phyloP scores from a whole-genome alignment of 2,797 vertebrate genomes.

The Takifugu rubripes region DNA sequence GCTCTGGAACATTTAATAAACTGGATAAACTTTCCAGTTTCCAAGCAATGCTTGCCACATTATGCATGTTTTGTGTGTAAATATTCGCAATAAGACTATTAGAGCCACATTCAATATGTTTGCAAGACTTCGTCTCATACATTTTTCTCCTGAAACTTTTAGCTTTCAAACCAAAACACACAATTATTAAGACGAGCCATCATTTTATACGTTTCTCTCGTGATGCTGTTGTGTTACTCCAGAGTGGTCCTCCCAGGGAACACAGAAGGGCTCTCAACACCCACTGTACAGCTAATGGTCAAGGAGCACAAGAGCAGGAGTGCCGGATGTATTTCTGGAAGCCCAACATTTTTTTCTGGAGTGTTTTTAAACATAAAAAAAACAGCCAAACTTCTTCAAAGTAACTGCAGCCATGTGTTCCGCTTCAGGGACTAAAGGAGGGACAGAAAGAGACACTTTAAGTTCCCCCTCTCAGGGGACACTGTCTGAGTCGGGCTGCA shows the following conservation, averaged over 20 bases:
- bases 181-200: neutral
- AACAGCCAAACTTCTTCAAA: no score
- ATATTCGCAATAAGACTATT: neutral
- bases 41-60: neutral
- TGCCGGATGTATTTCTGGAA: conserved; percentile 36
- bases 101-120: no score
- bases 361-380: conserved; percentile 9
- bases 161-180: conserved; percentile 1
- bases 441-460: no score
- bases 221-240: conserved; percentile 26
- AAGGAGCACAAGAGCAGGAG: conserved; percentile 31
- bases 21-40: neutral
- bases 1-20: neutral
- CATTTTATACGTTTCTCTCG: conserved; percentile 12
- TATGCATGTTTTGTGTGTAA: neutral
- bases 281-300: conserved; percentile 30
- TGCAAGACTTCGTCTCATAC: no score
- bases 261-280: conserved; percentile 34
- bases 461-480: no score
- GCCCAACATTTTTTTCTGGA: conserved; percentile 7
- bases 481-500: no score
- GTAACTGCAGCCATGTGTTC: no score
- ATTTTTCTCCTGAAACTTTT: no score
- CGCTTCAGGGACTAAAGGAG: no score
- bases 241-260: conserved; percentile 24